Conservation (phyloP, 1,140 invertebrate genomes). For the Lepeophtheirus salmonis region DNA sequence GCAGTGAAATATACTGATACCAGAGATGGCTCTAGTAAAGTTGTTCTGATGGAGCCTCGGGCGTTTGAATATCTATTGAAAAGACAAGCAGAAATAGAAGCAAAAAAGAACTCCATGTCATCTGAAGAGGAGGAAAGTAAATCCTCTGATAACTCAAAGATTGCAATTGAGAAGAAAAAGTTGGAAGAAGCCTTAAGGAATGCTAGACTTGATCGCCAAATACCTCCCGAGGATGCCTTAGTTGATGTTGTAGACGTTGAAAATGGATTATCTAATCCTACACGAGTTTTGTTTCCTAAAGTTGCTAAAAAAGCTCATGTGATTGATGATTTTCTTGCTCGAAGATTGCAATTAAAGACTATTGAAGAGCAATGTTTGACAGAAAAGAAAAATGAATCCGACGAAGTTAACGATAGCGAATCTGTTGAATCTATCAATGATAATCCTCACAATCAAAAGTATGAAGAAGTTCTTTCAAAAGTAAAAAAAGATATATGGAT, state of each 20-base stretch:
- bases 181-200: conserved; percentile 21
- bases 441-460: too few relatives aligned
- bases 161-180: conserved; percentile 14
- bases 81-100: conserved; percentile 26
- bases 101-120: conserved; percentile 22
- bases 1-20: conserved; percentile 37
- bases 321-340: conserved; percentile 10
- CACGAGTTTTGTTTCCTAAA: conserved; percentile 14
- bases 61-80: conserved; percentile 46
- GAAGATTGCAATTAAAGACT: conserved; percentile 10
- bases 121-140: conserved; percentile 24
- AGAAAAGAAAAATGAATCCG: not conserved
- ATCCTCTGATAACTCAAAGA: conserved; percentile 21
- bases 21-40: conserved; percentile 30
- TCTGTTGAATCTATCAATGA: not conserved
- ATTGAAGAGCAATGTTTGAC: conserved; percentile 8
- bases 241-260: conserved; percentile 16
- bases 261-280: conserved; percentile 8
- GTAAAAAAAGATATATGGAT: not conserved
- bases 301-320: conserved; percentile 8
- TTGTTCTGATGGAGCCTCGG: conserved; percentile 47
- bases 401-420: not conserved
- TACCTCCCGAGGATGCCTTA: conserved; percentile 16
- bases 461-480: not conserved
- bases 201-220: conserved; percentile 20